Evolutionary conservation across 2,113 vertebrate genomes (phyloP).

Genomic region (Deroptyus accipitrinus): DNA sequence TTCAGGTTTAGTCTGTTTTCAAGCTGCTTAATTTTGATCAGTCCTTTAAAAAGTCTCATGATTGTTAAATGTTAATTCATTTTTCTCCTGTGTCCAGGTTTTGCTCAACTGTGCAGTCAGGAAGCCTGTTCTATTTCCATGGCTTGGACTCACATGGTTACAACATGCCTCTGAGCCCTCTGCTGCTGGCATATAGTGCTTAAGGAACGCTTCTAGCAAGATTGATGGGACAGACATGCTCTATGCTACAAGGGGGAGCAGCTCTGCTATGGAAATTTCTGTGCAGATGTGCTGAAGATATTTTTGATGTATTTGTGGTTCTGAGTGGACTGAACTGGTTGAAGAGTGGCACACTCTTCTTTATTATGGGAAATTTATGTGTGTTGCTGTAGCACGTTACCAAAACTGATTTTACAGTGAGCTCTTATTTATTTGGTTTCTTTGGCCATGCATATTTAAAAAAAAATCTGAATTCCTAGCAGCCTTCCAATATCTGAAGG

Average conservation of each 20-base stretch:
- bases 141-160: fast-evolving
- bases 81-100: not conserved
- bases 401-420: not conserved
- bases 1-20: not conserved
- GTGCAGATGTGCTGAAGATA: not conserved
- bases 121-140: fast-evolving
- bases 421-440: not conserved
- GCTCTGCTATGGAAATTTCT: not conserved
- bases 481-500: no score
- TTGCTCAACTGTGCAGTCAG: fast-evolving
- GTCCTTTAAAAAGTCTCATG: not conserved
- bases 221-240: not conserved
- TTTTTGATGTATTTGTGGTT: not conserved
- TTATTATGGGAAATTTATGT: not conserved
- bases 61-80: not conserved
- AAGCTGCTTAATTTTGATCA: not conserved
- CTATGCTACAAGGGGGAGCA: not conserved
- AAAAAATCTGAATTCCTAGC: not conserved
- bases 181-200: not conserved
- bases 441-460: not conserved
- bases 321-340: not conserved
- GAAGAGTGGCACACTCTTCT: not conserved
- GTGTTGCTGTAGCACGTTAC: not conserved
- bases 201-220: not conserved
- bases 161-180: not conserved